Base-by-base conservation (phyloP, 2,888 invertebrate species). In the Ecliptopera silaceata region DNA sequence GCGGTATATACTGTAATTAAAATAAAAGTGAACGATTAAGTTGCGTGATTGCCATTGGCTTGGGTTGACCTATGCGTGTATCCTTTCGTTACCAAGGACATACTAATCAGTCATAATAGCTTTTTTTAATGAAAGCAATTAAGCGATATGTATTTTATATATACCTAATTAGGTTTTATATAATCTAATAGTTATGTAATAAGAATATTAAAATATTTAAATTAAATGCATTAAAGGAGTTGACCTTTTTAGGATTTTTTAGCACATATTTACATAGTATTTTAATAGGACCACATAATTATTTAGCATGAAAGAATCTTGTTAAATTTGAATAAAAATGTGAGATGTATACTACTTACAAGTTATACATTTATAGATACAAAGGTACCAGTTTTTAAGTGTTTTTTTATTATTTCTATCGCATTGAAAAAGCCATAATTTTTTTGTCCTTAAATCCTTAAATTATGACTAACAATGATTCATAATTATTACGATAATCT, bases 1-100 rank as follows among this genome's bases (percentile, higher is more conserved):
- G 36, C 29, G 34, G 36, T 38, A 29, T 17, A 12, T 13, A 17
- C 8, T 22, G n/a, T 26, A 5, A 26, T 26, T 26, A 26, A 26
- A 26, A 26, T 26, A 26, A 26, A 26, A 26, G 6, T 26, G 26
- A 26, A 26, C 26, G 4, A 26, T 26, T 26, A n/a, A 5, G 41
- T 46, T 22, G 46, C 46, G 41, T 46, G 46, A 46, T 53, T 47
- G 32, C 18, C n/a, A 34, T 34, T 53, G 38, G 22, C 15, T 20
- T 13, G 38, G 18, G n/a, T 20, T 13, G 38, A 18, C 44, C 44
- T 51, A 45, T 51, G 50, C 42, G 36, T 51, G 51, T 44, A 38
- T 18, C 38, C 26, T 38, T 39, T 39, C 17, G n/a, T 29, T 39
- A 3, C 12, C 18, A 49, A 41, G 39, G 41, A 31, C 39, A 49